A percentile compares a stretch with the other conserved stretches of the same genome.
Evolutionary conservation across 2,113 vertebrate species (phyloP).

Genomic region (Saimiri boliviensis): DNA sequence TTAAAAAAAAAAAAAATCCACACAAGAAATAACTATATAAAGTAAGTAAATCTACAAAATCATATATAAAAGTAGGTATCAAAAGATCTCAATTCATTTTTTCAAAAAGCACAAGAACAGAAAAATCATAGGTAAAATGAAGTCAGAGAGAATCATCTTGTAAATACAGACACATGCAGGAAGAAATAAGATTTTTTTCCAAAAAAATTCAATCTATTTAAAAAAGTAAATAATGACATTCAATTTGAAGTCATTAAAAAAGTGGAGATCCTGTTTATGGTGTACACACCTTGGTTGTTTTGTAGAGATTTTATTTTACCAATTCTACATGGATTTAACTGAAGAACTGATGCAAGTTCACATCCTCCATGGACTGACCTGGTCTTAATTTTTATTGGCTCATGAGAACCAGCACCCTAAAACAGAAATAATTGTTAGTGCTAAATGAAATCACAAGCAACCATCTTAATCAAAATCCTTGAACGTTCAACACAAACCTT

Average conservation of each 20-base stretch:
- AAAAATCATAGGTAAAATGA: constrained; percentile 47
- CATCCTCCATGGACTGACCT: constrained; percentile 80
- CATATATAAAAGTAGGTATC: constrained; percentile 2
- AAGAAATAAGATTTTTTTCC: background rate
- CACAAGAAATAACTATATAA: constrained; percentile 20
- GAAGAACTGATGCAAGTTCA: constrained; percentile 89
- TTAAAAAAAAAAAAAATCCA: no score
- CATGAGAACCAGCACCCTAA: constrained; percentile 82
- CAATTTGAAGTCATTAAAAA: background rate
- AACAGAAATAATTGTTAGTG: constrained; percentile 77
- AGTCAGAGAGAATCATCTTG: background rate
- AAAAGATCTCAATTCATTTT: constrained; percentile 48
- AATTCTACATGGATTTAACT: constrained; percentile 87
- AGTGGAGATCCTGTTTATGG: background rate
- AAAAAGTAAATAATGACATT: background rate
- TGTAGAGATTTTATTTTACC: constrained; percentile 79
- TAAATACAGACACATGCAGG: constrained; percentile 14
- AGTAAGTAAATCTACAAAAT: constrained; percentile 1
- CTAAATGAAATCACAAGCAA: constrained; percentile 51
- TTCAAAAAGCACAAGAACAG: background rate
- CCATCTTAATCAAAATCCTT: constrained; percentile 49
- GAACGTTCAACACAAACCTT: constrained; percentile 79
- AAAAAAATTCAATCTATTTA: background rate
- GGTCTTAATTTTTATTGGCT: constrained; percentile 82
- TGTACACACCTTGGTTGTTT: constrained; percentile 81